Evolutionary conservation across 2,113 vertebrate genomes (phyloP).

Genomic region (Macquaria australasica): DNA sequence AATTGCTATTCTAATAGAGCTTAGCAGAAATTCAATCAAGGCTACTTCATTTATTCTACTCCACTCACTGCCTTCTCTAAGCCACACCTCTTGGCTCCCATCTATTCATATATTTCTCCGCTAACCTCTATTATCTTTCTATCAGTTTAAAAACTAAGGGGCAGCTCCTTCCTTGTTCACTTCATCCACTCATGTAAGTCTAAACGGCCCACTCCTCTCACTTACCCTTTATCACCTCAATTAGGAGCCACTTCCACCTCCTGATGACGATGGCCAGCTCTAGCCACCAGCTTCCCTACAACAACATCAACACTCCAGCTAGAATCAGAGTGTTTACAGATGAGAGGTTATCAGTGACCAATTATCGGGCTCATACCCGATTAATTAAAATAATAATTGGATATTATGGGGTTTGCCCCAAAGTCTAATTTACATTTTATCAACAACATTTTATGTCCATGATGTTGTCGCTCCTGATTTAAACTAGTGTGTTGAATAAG

Average conservation of each 20-base stretch:
- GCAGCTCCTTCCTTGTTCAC: neutral
- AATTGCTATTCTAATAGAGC: neutral
- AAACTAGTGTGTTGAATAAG: no score
- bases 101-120: neutral
- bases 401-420: neutral
- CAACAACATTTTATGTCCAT: neutral
- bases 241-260: neutral
- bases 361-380: neutral
- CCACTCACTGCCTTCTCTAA: neutral
- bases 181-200: slow-evolving; percentile 10
- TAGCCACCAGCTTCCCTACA: neutral
- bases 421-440: neutral
- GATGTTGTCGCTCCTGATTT: neutral
- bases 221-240: slow-evolving; percentile 11
- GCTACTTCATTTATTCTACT: neutral
- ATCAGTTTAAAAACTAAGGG: neutral
- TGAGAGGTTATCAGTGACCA: neutral
- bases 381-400: neutral
- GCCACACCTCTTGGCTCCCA: slow-evolving; percentile 1
- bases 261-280: neutral
- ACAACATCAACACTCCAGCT: neutral
- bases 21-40: neutral
- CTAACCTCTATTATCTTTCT: slow-evolving; percentile 1
- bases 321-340: neutral
- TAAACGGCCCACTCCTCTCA: slow-evolving; percentile 2